Conservation (phyloP, 2,797 vertebrate genomes). For the Phylloscopus collybita region DNA sequence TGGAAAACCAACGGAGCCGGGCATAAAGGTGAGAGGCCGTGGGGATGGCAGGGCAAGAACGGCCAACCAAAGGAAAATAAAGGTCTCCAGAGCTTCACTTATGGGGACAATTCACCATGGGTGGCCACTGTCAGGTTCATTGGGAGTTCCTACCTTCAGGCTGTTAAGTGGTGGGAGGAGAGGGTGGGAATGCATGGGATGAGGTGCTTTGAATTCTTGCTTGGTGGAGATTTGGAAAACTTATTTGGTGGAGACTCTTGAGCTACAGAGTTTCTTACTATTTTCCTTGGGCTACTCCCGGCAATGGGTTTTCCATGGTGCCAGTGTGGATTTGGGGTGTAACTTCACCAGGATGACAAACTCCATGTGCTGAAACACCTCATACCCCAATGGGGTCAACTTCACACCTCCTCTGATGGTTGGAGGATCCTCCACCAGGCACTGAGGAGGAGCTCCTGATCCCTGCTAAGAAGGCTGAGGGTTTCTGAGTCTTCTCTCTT, state of each 20-base stretch:
- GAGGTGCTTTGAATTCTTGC: not conserved
- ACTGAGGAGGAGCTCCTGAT: not conserved
- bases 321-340: not conserved
- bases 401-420: not conserved
- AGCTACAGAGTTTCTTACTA: not conserved
- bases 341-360: not conserved
- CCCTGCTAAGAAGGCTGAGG: not conserved
- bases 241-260: not conserved
- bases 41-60: not conserved
- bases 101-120: fast-evolving
- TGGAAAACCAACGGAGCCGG: constrained; percentile 81
- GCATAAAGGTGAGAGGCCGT: constrained; percentile 71
- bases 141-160: not conserved
- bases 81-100: not conserved
- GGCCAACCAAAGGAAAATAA: not conserved
- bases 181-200: not conserved
- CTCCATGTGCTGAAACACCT: not conserved
- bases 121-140: not conserved
- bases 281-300: not conserved
- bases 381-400: not conserved
- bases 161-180: not conserved
- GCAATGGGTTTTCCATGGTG: not conserved
- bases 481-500: constrained; percentile 76
- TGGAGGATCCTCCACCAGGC: not conserved
- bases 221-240: not conserved